Evolutionary conservation across 2,113 vertebrate genomes (phyloP).

Genomic region (Gallinago jamesoni): DNA sequence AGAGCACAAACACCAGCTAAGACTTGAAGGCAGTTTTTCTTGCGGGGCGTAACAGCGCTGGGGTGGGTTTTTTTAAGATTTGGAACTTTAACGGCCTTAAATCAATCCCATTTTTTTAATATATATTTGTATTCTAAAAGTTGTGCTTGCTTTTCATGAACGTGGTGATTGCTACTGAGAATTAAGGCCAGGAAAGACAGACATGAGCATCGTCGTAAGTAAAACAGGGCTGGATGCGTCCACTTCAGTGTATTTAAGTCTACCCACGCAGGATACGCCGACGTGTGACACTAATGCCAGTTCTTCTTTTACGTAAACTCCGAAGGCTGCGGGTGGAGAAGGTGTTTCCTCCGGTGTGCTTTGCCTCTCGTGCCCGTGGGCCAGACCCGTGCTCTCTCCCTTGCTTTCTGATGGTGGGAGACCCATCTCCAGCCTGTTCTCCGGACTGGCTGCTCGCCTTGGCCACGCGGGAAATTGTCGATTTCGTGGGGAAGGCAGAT

Average conservation of each 20-base stretch:
- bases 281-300: neutral
- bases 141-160: neutral
- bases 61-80: neutral
- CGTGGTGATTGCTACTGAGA: neutral
- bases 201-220: neutral
- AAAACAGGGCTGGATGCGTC: neutral
- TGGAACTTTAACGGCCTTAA: neutral
- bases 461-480: rapidly evolving
- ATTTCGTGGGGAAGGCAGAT: neutral
- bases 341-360: neutral
- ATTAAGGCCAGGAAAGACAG: neutral
- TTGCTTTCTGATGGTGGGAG: rapidly evolving
- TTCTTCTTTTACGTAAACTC: neutral
- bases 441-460: neutral
- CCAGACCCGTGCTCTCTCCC: neutral
- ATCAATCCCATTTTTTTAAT: neutral
- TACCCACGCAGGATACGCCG: rapidly evolving
- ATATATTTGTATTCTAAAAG: neutral
- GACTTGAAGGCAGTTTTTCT: neutral
- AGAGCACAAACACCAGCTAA: conserved; percentile 15
- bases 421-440: rapidly evolving
- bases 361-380: rapidly evolving
- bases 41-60: neutral
- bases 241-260: neutral
- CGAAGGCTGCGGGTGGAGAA: neutral